Evolutionary conservation across 1,140 invertebrate species (phyloP).

Genomic region (Phortica variegata): DNA sequence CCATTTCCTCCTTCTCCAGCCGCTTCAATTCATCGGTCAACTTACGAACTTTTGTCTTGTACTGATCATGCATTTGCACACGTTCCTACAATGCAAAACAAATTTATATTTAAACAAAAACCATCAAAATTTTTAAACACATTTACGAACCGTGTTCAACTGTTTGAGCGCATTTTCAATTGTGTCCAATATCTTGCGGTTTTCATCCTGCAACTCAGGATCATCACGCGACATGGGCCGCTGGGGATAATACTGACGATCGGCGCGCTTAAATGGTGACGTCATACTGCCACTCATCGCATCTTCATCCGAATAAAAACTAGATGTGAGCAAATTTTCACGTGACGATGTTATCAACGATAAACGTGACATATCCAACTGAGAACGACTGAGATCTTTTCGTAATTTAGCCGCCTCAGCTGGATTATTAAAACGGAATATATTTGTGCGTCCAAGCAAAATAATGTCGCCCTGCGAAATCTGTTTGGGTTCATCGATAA

Average conservation of each 20-base stretch:
- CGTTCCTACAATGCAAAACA: slow-evolving; percentile 34
- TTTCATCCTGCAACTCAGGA: slow-evolving; percentile 54
- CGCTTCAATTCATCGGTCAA: slow-evolving; percentile 51
- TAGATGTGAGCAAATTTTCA: slow-evolving; percentile 62
- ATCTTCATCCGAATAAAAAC: slow-evolving; percentile 45
- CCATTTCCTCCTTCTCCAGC: slow-evolving; percentile 57
- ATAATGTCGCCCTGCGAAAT: slow-evolving; percentile 80
- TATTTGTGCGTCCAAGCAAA: slow-evolving; percentile 82
- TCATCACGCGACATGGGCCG: slow-evolving; percentile 42
- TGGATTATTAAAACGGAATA: slow-evolving; percentile 93
- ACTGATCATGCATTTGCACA: slow-evolving; percentile 56
- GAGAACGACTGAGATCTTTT: slow-evolving; percentile 67
- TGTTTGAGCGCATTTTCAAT: slow-evolving; percentile 62
- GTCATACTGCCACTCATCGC: slow-evolving; percentile 28
- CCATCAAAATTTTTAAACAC: background rate
- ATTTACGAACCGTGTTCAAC: slow-evolving; percentile 60
- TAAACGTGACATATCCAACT: slow-evolving; percentile 76
- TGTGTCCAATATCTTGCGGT: slow-evolving; percentile 56
- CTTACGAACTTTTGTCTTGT: slow-evolving; percentile 49
- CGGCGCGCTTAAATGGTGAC: slow-evolving; percentile 41
- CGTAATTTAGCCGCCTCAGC: slow-evolving; percentile 83
- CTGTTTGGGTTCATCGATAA: slow-evolving; percentile 71
- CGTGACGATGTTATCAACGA: slow-evolving; percentile 78
- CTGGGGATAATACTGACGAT: slow-evolving; percentile 50
- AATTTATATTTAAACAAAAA: background rate